Evolutionary conservation across 2,113 vertebrate genomes (phyloP).

Genomic region (Brachyistius frenatus): DNA sequence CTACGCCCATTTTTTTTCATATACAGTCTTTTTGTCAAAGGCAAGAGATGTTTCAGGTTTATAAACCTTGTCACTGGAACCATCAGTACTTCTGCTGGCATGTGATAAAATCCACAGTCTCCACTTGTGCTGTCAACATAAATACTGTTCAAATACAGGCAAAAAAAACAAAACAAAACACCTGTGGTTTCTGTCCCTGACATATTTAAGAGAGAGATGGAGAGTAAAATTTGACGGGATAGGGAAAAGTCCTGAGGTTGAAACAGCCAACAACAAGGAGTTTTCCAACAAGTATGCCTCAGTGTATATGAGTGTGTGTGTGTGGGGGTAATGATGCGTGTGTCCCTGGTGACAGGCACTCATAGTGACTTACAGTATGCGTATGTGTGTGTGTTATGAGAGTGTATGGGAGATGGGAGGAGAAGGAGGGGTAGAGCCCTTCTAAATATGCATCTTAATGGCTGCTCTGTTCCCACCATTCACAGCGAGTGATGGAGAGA

Average conservation of each 20-base stretch:
- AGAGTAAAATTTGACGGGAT: conserved; percentile 9
- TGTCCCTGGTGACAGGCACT: conserved; percentile 69
- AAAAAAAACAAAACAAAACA: neutral
- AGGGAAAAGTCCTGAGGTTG: conserved; percentile 34
- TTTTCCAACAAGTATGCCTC: conserved; percentile 53
- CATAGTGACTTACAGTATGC: conserved; percentile 72
- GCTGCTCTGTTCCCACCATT: conserved; percentile 79
- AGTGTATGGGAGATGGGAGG: conserved; percentile 56
- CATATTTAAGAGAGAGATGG: conserved; percentile 5
- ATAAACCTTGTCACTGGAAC: conserved; percentile 16
- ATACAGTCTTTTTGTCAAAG: neutral
- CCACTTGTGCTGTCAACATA: conserved; percentile 16
- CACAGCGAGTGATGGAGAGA: conserved; percentile 66
- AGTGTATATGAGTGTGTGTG: conserved; percentile 43
- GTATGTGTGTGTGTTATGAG: conserved; percentile 70
- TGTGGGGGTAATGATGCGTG: conserved; percentile 58
- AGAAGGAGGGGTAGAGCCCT: conserved; percentile 50
- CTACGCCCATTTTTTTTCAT: neutral
- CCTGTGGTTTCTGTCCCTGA: neutral
- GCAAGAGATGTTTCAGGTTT: neutral
- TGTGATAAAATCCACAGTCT: conserved; percentile 2
- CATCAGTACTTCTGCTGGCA: conserved; percentile 3
- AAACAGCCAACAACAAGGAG: conserved; percentile 44
- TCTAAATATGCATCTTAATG: conserved; percentile 78
- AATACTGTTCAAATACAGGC: conserved; percentile 10